These are phyloP conservation scores for Poeciliopsis presidionis DNA, from an alignment of 2,797 vertebrate species.

Conservation along the genomic window DNA sequence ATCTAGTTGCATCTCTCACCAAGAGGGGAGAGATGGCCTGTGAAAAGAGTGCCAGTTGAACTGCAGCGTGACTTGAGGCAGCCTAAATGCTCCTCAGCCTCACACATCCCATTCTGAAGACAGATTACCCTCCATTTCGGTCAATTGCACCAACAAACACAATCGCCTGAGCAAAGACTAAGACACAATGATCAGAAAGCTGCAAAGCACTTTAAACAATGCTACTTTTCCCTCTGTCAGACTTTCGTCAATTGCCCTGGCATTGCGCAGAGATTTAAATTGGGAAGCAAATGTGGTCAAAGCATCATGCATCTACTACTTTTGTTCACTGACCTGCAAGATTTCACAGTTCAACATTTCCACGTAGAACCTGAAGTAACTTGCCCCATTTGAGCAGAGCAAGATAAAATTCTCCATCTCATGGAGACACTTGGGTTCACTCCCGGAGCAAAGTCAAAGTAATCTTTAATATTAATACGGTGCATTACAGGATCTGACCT, in stretches of 20 bases:
- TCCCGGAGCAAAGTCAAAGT: background rate
- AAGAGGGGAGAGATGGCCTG: slow-evolving; percentile 14
- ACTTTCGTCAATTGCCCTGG: background rate
- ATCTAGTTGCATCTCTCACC: slow-evolving; percentile 10
- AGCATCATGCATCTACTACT: background rate
- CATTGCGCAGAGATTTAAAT: background rate
- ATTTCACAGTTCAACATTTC: background rate
- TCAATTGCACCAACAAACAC: background rate
- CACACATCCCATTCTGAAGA: slow-evolving; percentile 4
- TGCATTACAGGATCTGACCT: background rate
- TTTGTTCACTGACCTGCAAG: background rate
- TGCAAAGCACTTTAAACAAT: background rate
- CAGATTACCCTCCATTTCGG: slow-evolving; percentile 8
- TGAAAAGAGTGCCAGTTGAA: slow-evolving; percentile 27
- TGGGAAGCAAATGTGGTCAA: background rate
- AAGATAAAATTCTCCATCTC: background rate
- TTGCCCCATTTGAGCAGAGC: background rate
- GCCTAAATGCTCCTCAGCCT: slow-evolving; percentile 8
- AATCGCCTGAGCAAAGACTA: background rate
- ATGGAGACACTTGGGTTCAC: background rate
- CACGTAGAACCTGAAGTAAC: background rate
- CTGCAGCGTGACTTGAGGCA: slow-evolving; percentile 23
- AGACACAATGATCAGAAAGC: background rate
- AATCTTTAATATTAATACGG: background rate
- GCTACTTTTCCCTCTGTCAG: background rate